Evolutionary conservation across 2,113 vertebrate genomes (phyloP), one percentile per base, ranked within the genome.

Genomic region (Sturnus vulgaris): DNA sequence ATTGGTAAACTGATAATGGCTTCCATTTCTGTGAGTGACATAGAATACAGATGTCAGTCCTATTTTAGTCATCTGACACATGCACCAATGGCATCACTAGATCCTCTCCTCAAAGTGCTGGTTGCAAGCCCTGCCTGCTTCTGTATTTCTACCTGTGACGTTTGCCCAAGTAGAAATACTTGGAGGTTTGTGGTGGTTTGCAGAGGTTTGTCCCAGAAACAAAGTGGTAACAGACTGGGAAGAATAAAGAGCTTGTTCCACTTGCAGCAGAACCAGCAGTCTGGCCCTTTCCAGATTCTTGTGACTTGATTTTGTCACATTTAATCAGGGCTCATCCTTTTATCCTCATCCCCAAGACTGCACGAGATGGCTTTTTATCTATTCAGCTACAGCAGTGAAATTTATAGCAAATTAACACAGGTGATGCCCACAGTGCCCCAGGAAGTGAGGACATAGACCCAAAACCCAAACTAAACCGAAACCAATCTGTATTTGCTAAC

Each of bases 211-310:
- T 55, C 39, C 33, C 27, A 5, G 50, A n/a, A 83, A 49, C 1
- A 56, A 86, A 75, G 22, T 1, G 0, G 20, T n/a, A 37, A 39
- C 2, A 3, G 28, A 15, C 2, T 18, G 40, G 10, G 22, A 70
- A 66, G 44, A 90, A 50, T 6, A 77, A 5, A 1, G 5, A 57
- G 18, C 37, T 84, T 42, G 18, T 57, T 88, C 50, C 35, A 66
- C 3, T 0, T 24, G 30, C 39, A 63, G 83, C 18, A 91, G 59
- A 76, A 37, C 18, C 64, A 75, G 64, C 25, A 24, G 24, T 10
- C 30, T 49, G 9, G 13, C 69, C 57, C 86, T 56, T 50, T 21
- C 20, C 8, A 1, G 1, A 35, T 30, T 80, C 39, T 53, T 64
- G 33, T n/a, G 12, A 23, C 28, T 60, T 78, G 11, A 63, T 53